Evolutionary conservation across 2,888 invertebrate species (phyloP), one percentile per base, ranked within the genome.

Genomic region (Esperia sulphurella): DNA sequence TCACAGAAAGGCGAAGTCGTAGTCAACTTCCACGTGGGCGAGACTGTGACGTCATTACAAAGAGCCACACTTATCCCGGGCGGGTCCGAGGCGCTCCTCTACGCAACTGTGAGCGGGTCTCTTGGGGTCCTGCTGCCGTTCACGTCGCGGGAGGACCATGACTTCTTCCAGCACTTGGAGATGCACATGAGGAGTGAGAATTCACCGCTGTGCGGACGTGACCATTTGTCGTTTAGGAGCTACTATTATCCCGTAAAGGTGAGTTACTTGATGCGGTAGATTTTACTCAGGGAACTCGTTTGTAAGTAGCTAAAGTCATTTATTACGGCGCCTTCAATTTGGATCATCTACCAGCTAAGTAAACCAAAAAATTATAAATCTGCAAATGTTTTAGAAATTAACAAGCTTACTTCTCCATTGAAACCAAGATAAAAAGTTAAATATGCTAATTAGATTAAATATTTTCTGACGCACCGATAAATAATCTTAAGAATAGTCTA

Each of bases 151-250:
- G 98, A 99, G 90, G 99, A 99, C 81, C 98, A 98, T 65, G 99
- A 99, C 77, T 99, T 99, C 81, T 99, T 99, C 90, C 98, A 99
- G 75, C 98, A 99, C 86, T 90, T 99, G 55, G 99, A 99, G 83
- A 99, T 99, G 99, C 98, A 99, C 79, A 97, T 99, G 97, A 91
- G 99, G 45, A 96, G 97, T 57, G 99, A 99, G 81, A 96, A 98
- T 83, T 93, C 98, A 0, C 98, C 99, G 0, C 85, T 99, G 0
- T 98, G 98, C 84, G 99, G 99, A 0, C 91, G 99, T 14, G 99
- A 99, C 83, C 99, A 99, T 81, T 91, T 99, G 29, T 97, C 98
- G 0, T 99, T 95, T 84, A 92, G 99, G 64, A 98, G 98, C 52
- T 98, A 97, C 71, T 99, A 99, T 84, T 98, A 96, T 77, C 98